Conservation (phyloP, 2,888 invertebrate genomes). For the Drosophila anceps region DNA sequence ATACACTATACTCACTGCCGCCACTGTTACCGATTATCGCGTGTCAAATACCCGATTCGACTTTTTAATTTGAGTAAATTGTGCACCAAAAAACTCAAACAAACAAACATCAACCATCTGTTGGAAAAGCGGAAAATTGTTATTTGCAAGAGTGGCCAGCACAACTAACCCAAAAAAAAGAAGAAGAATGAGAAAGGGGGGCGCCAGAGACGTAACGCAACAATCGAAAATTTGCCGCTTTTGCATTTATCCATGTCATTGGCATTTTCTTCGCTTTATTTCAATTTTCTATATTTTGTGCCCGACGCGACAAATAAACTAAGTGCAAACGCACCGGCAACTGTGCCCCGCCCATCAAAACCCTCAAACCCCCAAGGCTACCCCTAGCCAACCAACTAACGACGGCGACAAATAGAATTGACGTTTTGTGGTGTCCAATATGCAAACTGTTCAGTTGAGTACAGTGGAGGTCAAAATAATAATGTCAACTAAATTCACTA, state of each 20-base stretch:
- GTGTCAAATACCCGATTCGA: conserved; percentile 67
- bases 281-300: conserved; percentile 62
- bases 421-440: conserved; percentile 72
- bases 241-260: conserved; percentile 79
- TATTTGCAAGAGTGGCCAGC: conserved; percentile 45
- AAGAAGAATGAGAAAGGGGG: not conserved
- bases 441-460: conserved; percentile 41
- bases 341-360: conserved; percentile 1
- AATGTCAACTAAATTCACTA: not conserved
- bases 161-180: conserved; percentile 9
- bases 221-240: conserved; percentile 73
- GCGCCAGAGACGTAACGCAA: conserved; percentile 40
- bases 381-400: conserved; percentile 2
- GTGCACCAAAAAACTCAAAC: conserved; percentile 22
- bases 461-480: conserved; percentile 46
- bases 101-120: conserved; percentile 41
- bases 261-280: conserved; percentile 77
- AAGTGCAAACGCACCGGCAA: conserved; percentile 69
- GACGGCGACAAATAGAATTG: conserved; percentile 72
- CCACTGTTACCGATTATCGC: conserved; percentile 67
- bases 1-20: conserved; percentile 5
- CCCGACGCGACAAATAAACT: conserved; percentile 66
- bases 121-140: conserved; percentile 38
- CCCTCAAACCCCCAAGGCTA: conserved; percentile 1
- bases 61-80: conserved; percentile 78